Evolutionary conservation across 2,113 vertebrate species (phyloP), one percentile per base, ranked within the genome.

Genomic region (Tychaedon coryphoeus): DNA sequence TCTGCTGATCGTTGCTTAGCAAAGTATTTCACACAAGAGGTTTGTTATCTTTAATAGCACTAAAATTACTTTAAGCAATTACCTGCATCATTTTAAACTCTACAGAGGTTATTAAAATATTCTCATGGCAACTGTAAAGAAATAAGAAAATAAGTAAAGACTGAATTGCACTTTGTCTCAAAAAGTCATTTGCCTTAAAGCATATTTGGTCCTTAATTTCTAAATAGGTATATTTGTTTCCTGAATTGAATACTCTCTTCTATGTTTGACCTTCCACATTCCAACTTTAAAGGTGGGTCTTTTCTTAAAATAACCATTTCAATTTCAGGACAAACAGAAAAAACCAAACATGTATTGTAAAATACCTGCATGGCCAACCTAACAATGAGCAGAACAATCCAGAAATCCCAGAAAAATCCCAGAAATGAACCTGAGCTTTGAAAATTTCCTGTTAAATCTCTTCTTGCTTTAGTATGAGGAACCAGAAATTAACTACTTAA

Each of bases 41-140:
- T 98, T 97, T 97, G 96, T 97, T 98, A 97, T 97, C 95, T 97
- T 97, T 97, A 97, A 98, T 95, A 96, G 96, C 85, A 88, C 95
- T 97, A 96, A 97, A 97, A 97, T 97, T 97, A 97, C 97, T 97
- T 96, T 96, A 90, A 95, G 96, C 96, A 97, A 98, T 98, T 98
- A 97, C 96, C 92, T 97, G 94, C 91, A 83, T 97, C 7, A 75
- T 96, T 97, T 97, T 97, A 95, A 97, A 89, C 86, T 95, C 97
- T 91, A 48, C 72, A 87, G 96, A 97, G 96, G 93, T 97, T 98
- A 97, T 97, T 98, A 97, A 98, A 98, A 97, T 92, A 91, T 78
- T 97, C 97, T 97, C 87, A 76, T 87, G 96, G 91, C 69, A 96
- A 91, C 95, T 81, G 69, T 94, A 97, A 97, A 96, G 96, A 98